A percentile compares a stretch with the other conserved stretches of the same genome.
Evolutionary conservation across 2,888 invertebrate species (phyloP).

Genomic region (Stenurella melanura): DNA sequence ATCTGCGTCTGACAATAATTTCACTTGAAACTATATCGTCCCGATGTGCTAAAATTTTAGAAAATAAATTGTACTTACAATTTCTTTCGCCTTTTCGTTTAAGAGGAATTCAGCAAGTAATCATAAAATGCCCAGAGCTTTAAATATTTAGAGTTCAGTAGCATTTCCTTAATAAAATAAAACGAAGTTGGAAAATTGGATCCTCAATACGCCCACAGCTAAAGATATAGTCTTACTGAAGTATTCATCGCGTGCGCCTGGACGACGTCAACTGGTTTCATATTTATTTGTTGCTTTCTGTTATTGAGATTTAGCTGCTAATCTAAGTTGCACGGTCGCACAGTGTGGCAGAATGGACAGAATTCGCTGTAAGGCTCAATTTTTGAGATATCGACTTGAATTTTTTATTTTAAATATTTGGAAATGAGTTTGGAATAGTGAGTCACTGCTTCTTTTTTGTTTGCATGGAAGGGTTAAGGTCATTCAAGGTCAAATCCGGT

Average conservation of each 20-base stretch:
- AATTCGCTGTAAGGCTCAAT: no score
- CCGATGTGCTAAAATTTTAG: neutral
- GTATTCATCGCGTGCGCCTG: slow-evolving; percentile 39
- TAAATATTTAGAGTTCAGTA: slow-evolving; percentile 34
- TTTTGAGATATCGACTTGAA: no score
- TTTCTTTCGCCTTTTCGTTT: slow-evolving; percentile 5
- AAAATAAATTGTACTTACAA: neutral
- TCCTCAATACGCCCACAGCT: slow-evolving; percentile 29
- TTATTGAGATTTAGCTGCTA: slow-evolving; percentile 16
- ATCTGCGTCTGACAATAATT: no score
- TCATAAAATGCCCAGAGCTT: slow-evolving; percentile 24
- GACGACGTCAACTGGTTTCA: slow-evolving; percentile 38
- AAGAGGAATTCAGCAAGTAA: slow-evolving; percentile 25
- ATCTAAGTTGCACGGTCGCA: neutral
- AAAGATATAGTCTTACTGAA: slow-evolving; percentile 12
- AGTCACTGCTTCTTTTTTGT: no score
- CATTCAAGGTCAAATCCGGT: no score
- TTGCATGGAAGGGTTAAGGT: no score
- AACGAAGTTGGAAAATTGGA: slow-evolving; percentile 37
- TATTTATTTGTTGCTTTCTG: slow-evolving; percentile 32
- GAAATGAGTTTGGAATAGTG: no score
- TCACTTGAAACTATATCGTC: neutral
- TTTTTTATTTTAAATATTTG: no score
- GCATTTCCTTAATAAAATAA: slow-evolving; percentile 33
- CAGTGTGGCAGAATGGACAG: no score